Base-by-base conservation (phyloP, 2,797 vertebrate genomes). In the Pseudochirops cupreus region DNA sequence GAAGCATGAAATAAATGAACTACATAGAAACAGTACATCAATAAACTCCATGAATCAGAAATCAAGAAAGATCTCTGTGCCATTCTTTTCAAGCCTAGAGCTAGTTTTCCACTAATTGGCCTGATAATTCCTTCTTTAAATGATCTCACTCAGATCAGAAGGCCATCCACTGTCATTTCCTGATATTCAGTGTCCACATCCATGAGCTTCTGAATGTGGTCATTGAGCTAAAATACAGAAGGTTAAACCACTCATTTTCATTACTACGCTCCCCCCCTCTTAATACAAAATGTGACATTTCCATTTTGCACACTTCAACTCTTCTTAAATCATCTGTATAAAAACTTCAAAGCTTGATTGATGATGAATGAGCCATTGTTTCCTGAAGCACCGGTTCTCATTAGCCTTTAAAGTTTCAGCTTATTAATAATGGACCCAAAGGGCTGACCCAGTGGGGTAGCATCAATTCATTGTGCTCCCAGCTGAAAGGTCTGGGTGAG, bases 261-360 rank as follows among this genome's bases (percentile, higher is more conserved):
- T 99, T 99, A 98, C 97, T 97, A 97, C 94, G 96, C 96, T 97
- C 96, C 97, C 96, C 97, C 97, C 98, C 97, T 98, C 97, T 98
- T 98, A 98, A 97, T 98, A 98, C 98, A 99, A 99, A 99, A 99
- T 98, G 98, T 99, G 99, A 98, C 99, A 99, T 99, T 99, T 99
- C 98, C 98, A 98, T 99, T 99, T 98, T 98, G 97, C 98, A 98
- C 98, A 98, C 98, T 98, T 98, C 98, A 98, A 98, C 98, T 98
- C 97, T 98, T 97, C 97, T 98, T 98, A 98, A 99, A 98, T 99
- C 98, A 98, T 98, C 99, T 98, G 98, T 98, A 98, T 98, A 98
- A 98, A 98, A 98, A 98, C 97, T 98, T 98, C 98, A 98, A 98
- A 97, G 98, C 97, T 98, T 98, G 99, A 98, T 98, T 98, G 98